These are phyloP conservation scores for Ephialtes manifestator DNA, from an alignment of 2,888 invertebrate species.

Conservation along the genomic window DNA sequence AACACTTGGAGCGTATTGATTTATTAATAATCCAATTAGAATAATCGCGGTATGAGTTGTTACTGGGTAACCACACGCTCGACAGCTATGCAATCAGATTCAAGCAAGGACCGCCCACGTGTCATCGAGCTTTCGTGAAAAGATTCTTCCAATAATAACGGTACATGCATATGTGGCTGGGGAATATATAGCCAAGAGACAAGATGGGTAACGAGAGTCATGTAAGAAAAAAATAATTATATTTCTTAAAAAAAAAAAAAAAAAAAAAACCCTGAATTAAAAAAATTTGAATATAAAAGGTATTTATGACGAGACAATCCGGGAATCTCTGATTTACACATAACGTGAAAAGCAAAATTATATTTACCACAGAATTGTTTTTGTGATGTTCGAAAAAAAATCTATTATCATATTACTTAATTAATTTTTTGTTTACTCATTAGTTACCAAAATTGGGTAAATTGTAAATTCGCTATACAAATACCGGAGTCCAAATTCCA, in stretches of 20 bases:
- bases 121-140: constrained; percentile 45
- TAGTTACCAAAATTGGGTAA: no score
- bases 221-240: background rate
- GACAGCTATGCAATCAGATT: constrained; percentile 56
- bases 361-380: no score
- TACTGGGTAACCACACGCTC: background rate
- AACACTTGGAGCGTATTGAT: constrained; percentile 50
- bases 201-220: background rate
- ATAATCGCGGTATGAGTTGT: constrained; percentile 53
- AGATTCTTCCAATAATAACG: constrained; percentile 47
- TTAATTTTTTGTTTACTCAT: no score
- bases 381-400: no score
- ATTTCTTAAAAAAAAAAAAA: background rate
- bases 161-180: constrained; percentile 17
- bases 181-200: constrained; percentile 1
- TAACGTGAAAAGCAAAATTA: no score
- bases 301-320: no score
- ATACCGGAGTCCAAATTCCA: no score
- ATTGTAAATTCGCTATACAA: no score
- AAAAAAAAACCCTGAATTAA: no score
- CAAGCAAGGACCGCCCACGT: constrained; percentile 60
- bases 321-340: no score
- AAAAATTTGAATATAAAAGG: background rate
- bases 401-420: no score
- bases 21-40: constrained; percentile 70